phyloP scores from a whole-genome alignment of 2,113 vertebrate genomes.

The Nyctereutes procyonoides region DNA sequence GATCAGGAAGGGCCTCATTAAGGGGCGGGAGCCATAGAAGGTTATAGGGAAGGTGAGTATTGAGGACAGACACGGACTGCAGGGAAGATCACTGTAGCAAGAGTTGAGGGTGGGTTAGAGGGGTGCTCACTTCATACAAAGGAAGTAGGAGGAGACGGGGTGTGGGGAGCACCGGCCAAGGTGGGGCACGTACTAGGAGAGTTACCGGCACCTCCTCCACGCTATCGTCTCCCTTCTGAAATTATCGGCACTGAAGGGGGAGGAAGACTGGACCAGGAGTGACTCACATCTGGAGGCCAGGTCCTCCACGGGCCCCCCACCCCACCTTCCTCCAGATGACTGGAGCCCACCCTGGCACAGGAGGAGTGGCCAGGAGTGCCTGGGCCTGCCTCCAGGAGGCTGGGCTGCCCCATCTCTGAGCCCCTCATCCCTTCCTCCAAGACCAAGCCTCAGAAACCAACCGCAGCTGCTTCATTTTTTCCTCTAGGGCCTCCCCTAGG shows the following conservation, averaged over 20 bases:
- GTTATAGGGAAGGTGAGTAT: background rate
- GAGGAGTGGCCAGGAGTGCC: rapidly evolving
- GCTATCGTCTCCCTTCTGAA: background rate
- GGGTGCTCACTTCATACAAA: background rate
- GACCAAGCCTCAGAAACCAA: background rate
- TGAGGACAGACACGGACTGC: background rate
- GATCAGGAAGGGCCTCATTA: background rate
- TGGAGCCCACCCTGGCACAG: background rate
- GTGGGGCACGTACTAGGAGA: background rate
- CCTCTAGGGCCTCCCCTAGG: background rate
- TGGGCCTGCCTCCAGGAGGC: background rate
- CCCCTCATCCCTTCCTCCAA: background rate
- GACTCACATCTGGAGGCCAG: slow-evolving; percentile 7
- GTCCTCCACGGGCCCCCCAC: no score
- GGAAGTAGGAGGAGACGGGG: background rate
- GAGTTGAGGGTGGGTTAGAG: background rate
- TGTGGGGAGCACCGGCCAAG: background rate
- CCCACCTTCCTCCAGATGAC: background rate
- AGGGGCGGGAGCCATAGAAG: background rate
- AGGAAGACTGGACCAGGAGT: background rate
- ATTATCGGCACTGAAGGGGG: background rate
- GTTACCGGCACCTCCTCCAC: background rate
- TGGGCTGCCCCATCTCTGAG: background rate
- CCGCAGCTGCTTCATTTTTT: background rate
- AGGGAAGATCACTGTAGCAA: background rate